Evolutionary conservation across 2,888 invertebrate species (phyloP), one percentile per base, ranked within the genome.

Genomic region (Chymomyza fuscimana): DNA sequence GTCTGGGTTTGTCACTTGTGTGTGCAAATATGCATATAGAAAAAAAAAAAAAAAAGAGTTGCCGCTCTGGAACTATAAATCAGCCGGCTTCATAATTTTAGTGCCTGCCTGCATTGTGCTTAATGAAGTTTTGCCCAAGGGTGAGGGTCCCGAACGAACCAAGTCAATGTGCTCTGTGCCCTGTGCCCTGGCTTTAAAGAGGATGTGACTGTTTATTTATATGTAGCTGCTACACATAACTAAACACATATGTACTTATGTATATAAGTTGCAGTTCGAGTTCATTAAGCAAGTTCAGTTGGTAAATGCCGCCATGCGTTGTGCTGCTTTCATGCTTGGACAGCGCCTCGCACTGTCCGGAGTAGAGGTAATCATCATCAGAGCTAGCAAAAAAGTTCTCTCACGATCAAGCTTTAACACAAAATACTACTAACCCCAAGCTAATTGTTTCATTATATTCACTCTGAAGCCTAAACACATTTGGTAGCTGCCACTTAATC

Each of bases 401-500:
- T 78, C 84, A 82, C 82, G 82, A 73, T 76, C 68, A 76, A 22
- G 32, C 32, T 32, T 32, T 5, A 32, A 32, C 9, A 32, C 32
- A 32, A 46, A 15, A 12, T 12, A 12, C 73, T 22, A 54, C 19
- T 16, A 16, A 19, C 73, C 63, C 69, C 63, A 56, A 67, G 68
- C 80, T 78, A 82, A 82, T 78, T 78, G 78, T 78, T 78, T 65
- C 71, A 78, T 78, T 78, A 69, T 73, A 59, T 22, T 64, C 61
- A 52, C 58, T 60, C 50, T 32, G 15, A 65, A 70, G 70, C 65
- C 50, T 61, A 67, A 79, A 71, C 74, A 74, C 76, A 82, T 81
- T 82, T 64, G 73, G 40, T 46, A 46, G 80, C 83, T 85, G 83
- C 83, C 81, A 83, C 86, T 85, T 84, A 83, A 85, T 85, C 80